phyloP scores from a whole-genome alignment of 2,888 invertebrate species.

The Pseudococcus jackbeardsleyi region DNA sequence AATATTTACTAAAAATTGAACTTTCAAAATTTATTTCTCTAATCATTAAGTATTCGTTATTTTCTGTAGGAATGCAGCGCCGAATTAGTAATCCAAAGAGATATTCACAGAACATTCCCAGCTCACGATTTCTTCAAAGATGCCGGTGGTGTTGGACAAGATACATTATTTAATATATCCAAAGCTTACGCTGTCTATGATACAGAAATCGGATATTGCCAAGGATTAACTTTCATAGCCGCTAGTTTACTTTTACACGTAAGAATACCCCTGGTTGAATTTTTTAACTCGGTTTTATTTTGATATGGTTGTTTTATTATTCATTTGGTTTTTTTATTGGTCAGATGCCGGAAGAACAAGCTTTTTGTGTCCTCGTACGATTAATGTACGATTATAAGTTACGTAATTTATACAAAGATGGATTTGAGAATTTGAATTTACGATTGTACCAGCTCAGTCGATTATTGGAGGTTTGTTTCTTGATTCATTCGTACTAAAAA shows the following conservation, averaged over 20 bases:
- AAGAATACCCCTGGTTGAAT: conserved; percentile 70
- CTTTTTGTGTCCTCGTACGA: conserved; percentile 95
- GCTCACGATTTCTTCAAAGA: conserved; percentile 98
- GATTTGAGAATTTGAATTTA: conserved; percentile 96
- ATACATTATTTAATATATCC: conserved; percentile 93
- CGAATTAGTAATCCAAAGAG: conserved; percentile 94
- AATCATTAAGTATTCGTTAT: not conserved
- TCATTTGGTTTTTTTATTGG: conserved; percentile 34
- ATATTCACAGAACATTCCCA: conserved; percentile 98
- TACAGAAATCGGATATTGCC: conserved; percentile 98
- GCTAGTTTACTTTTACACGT: conserved; percentile 96
- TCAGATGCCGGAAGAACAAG: conserved; percentile 99
- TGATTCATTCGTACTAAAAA: not conserved
- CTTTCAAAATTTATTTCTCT: not conserved
- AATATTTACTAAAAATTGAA: too few species aligned
- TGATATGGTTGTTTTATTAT: not conserved
- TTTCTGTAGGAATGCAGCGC: conserved; percentile 86
- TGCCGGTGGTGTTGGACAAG: conserved; percentile 94
- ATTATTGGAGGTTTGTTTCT: conserved; percentile 81
- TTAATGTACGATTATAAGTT: conserved; percentile 97
- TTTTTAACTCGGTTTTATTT: not conserved
- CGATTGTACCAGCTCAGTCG: conserved; percentile 94
- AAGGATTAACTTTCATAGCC: conserved; percentile 97
- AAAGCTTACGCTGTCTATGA: conserved; percentile 98
- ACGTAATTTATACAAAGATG: conserved; percentile 94